Evolutionary conservation across 2,888 invertebrate genomes (phyloP), one percentile per base, ranked within the genome.

Genomic region (Drosophila algonquin): DNA sequence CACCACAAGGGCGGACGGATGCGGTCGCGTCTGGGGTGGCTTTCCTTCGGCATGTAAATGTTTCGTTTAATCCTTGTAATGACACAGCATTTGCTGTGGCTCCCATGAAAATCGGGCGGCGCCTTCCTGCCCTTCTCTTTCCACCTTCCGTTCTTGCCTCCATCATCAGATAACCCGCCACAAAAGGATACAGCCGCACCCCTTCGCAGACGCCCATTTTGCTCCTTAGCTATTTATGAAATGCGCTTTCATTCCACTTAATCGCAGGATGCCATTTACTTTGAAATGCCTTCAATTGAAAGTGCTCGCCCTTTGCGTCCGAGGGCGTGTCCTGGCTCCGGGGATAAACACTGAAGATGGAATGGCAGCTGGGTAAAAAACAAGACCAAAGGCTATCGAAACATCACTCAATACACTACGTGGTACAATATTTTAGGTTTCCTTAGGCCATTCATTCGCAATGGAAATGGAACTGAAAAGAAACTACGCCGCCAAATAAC

Each of bases 81-180:
- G 75, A 68, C 87, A 68, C 87, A 71, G 51, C 89, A 87, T 81
- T 88, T 88, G 87, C 40, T 64, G 61, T 54, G 69, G 67, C 75
- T 81, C 75, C 75, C 89, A 81, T 78, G 75, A 52, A 80, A 86
- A 73, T 63, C 63, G 71, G 14, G 18, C 64, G 56, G 63, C 76
- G 69, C 67, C 79, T 72, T 71, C 73, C 21, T 21, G 21, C 21
- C 21, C 21, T 61, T 53, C 65, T 63, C 77, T 63, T 70, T 73
- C 62, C 50, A 24, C 24, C 21, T 21, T 21, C 3, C 21, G 35
- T 45, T 48, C 45, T 9, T 30, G 4, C 51, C 30, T 12, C 57
- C 61, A 51, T 24, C 58, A 53, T 67, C 60, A 21, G 60, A 71
- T 57, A 73, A 75, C 80, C 83, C 83, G 60, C 74, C 78, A 76